A percentile compares a stretch with the other conserved stretches of the same genome.
These are phyloP conservation scores for Cricetomys ansorgei DNA, from an alignment of 2,113 vertebrate genomes.

Conservation along the genomic window DNA sequence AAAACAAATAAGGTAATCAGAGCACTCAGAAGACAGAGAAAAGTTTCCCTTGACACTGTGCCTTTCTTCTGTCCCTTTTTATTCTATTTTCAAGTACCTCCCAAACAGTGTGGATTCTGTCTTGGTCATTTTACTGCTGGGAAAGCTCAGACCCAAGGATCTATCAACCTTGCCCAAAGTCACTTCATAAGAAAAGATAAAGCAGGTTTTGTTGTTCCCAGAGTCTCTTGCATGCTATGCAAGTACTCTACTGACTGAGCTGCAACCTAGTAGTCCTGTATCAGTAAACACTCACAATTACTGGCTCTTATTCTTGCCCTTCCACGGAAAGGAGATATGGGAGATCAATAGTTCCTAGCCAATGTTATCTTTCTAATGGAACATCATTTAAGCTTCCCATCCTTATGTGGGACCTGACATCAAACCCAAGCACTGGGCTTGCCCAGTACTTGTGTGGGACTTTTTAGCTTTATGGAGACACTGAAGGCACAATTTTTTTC, in stretches of 20 bases:
- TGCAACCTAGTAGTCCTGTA: not conserved
- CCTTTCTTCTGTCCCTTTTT: not conserved
- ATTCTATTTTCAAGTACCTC: not conserved
- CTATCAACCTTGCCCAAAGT: not conserved
- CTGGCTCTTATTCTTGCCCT: not conserved
- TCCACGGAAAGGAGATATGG: not conserved
- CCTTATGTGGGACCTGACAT: not conserved
- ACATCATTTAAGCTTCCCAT: not conserved
- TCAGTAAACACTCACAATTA: not conserved
- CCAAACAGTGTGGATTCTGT: not conserved
- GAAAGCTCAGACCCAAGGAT: not conserved
- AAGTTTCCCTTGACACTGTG: not conserved
- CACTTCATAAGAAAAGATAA: not conserved
- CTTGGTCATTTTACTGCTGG: not conserved
- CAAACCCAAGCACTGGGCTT: not conserved
- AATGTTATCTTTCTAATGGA: not conserved
- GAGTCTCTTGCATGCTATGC: not conserved
- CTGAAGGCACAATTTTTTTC: not conserved
- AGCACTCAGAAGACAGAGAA: not conserved
- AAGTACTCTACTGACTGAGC: not conserved
- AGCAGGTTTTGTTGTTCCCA: not conserved
- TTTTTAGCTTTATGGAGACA: not conserved
- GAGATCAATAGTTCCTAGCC: not conserved
- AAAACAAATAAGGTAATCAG: not conserved
- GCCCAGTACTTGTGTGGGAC: not conserved